Evolutionary conservation across 1,140 invertebrate species (phyloP), one percentile per base, ranked within the genome.

Genomic region (Pectinophora gossypiella): DNA sequence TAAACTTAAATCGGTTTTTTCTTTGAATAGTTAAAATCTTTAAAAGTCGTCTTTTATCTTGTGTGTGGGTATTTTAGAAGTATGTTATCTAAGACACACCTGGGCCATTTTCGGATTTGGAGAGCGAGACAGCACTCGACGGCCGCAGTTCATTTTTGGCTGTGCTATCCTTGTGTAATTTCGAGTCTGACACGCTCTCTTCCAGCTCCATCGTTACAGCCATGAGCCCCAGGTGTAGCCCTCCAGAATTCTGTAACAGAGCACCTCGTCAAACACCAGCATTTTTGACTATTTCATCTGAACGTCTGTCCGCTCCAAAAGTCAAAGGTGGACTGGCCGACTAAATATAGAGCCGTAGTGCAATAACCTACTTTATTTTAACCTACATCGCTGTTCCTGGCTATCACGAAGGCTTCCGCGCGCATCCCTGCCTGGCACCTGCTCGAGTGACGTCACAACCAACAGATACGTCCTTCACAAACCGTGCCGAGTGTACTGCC

Each of bases 341-440:
- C 60, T 69, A 71, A 81, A 79, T 81, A 76, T 83, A 76, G 68
- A 59, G 48, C 56, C 44, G 61, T 59, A 84, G 83, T 88, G 79
- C 85, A 87, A 87, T 89, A 88, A 88, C 87, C 85, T 76, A 89
- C 68, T 87, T 88, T 84, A 80, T 73, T 81, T 76, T 86, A 87
- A 85, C 83, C 82, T 83, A 87, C 73, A 80, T 87, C 64, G 62
- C 65, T 64, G 71, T 71, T 83, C 71, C 73, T 79, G 72, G 70
- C 66, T 76, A 73, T 74, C 74, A 75, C 67, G 60, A 64, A 67
- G 66, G 68, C 71, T 72, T 72, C 68, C 63, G 85, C 59, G 73
- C 77, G 61, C 71, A 72, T 78, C 82, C 48, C 80, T 61, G 77
- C 77, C 83, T 87, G 87, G 85, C 65, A 88, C 87, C 71, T 71